A percentile compares a stretch with the other conserved stretches of the same genome.
phyloP scores from a whole-genome alignment of 2,888 invertebrate species.

The Parnassius mnemosyne region DNA sequence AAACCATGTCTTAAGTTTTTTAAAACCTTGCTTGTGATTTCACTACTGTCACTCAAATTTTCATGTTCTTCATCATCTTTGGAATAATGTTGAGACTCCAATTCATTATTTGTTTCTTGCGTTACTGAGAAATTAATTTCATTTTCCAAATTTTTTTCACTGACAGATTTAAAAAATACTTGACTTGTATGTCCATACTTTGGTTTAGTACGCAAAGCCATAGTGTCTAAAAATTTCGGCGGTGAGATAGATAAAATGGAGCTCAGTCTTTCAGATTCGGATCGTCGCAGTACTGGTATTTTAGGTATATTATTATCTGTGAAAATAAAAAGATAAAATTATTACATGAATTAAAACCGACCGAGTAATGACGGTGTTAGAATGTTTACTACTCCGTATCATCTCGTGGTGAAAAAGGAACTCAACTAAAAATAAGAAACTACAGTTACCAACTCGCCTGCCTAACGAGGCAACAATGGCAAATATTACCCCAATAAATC shows the following conservation, averaged over 20 bases:
- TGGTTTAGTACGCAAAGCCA: conserved; percentile 86
- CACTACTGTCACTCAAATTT: conserved; percentile 69
- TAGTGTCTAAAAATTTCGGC: conserved; percentile 89
- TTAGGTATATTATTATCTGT: conserved; percentile 70
- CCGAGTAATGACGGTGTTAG: no score
- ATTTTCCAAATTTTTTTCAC: conserved; percentile 48
- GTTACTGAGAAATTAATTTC: conserved; percentile 30
- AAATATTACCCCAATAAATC: no score
- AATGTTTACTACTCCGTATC: no score
- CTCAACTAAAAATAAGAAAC: no score
- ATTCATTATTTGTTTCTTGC: conserved; percentile 30
- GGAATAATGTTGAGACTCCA: conserved; percentile 24
- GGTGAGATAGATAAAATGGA: conserved; percentile 68
- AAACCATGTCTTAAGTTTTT: conserved; percentile 65
- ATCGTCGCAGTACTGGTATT: conserved; percentile 65
- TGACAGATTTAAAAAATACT: conserved; percentile 78
- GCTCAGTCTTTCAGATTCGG: conserved; percentile 70
- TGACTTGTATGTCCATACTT: conserved; percentile 82
- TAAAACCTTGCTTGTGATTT: conserved; percentile 65
- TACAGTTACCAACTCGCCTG: no score
- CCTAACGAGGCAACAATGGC: no score
- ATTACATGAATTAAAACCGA: no score
- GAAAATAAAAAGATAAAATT: conserved; percentile 37
- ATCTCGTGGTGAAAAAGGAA: no score
- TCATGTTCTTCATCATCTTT: conserved; percentile 55